Percentiles rank a stretch among this genome's conserved stretches.
Conservation (phyloP, 2,888 invertebrate genomes). For the Cremastinae sp. region DNA sequence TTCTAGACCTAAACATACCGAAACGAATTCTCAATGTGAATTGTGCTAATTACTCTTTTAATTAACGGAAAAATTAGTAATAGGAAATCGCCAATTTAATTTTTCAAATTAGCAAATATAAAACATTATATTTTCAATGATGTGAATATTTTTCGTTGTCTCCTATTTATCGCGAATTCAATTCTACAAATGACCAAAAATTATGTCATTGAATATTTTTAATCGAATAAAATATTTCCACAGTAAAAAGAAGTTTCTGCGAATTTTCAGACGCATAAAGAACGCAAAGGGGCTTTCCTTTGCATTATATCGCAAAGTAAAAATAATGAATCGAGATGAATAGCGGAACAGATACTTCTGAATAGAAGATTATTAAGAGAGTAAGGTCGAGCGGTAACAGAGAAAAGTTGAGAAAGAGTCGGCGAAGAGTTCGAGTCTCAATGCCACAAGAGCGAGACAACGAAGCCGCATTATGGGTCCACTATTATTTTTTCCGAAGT, state of each 20-base stretch:
- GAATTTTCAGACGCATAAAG: background rate
- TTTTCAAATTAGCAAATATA: too few species aligned
- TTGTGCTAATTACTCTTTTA: too few species aligned
- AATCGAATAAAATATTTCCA: too few species aligned
- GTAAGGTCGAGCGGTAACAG: conserved; percentile 19
- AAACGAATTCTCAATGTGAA: too few species aligned
- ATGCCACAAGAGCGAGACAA: conserved; percentile 25
- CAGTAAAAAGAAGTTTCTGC: background rate
- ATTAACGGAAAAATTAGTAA: too few species aligned
- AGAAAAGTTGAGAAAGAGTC: conserved; percentile 20
- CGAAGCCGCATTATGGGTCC: conserved; percentile 31
- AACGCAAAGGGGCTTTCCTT: background rate
- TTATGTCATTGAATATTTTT: too few species aligned
- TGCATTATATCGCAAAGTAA: conserved; percentile 2
- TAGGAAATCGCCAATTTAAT: too few species aligned
- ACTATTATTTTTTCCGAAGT: conserved; percentile 57
- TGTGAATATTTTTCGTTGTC: too few species aligned
- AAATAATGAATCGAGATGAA: conserved; percentile 6
- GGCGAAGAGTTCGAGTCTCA: conserved; percentile 18
- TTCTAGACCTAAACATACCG: too few species aligned
- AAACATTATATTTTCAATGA: too few species aligned
- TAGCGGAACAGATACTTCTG: conserved; percentile 29
- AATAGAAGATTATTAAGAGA: conserved; percentile 41
- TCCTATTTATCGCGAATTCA: too few species aligned
- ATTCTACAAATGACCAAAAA: too few species aligned